Evolutionary conservation across 2,113 vertebrate species (phyloP).

Genomic region (Charadrius vociferus): DNA sequence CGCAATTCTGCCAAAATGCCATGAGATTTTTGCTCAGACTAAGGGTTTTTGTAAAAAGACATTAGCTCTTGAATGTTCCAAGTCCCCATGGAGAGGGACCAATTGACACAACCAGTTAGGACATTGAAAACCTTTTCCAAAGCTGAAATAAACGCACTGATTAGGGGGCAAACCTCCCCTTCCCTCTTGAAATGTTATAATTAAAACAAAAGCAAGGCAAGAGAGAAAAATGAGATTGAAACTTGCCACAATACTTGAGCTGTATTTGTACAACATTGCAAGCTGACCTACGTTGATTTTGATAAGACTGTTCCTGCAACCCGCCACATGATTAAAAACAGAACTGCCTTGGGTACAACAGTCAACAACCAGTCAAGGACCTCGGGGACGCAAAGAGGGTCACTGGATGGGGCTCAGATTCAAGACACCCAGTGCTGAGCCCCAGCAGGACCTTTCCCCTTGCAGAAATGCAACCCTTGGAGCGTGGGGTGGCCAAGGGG

Average conservation of each 20-base stretch:
- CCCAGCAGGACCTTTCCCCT: background rate
- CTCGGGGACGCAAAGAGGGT: background rate
- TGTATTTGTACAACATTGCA: fast-evolving
- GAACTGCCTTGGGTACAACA: background rate
- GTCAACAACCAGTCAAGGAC: background rate
- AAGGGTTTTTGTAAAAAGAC: background rate
- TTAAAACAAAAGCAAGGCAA: background rate
- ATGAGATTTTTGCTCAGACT: background rate
- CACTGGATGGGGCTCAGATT: background rate
- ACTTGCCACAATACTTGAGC: background rate
- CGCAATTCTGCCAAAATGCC: background rate
- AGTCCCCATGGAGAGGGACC: background rate
- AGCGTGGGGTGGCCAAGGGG: background rate
- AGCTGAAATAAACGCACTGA: background rate
- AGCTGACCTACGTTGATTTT: background rate
- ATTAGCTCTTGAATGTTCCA: background rate
- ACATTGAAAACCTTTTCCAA: background rate
- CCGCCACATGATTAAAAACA: background rate
- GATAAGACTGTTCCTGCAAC: background rate
- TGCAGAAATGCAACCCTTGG: background rate
- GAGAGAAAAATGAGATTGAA: background rate
- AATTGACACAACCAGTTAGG: background rate
- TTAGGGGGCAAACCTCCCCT: background rate
- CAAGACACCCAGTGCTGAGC: background rate
- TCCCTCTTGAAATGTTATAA: background rate